Conservation (phyloP, 2,888 invertebrate genomes). For the Eurois occulta region DNA sequence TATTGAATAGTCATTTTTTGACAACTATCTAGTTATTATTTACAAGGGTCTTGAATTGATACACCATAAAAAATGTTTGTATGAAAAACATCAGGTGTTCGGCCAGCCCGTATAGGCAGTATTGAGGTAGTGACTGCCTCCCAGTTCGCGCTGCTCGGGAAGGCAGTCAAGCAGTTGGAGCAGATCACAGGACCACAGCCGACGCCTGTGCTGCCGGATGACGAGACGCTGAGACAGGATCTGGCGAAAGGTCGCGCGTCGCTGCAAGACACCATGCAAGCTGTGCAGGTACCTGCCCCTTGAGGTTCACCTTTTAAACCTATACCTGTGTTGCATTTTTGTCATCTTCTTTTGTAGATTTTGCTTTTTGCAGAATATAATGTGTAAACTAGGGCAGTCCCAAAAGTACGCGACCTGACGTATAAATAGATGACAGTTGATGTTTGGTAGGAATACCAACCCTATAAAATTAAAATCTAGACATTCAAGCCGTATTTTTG, state of each 20-base stretch:
- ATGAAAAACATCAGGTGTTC: not conserved
- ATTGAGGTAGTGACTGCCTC: conserved; percentile 7
- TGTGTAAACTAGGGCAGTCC: not conserved
- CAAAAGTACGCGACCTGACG: not conserved
- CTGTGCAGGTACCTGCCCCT: not conserved
- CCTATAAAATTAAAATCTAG: not conserved
- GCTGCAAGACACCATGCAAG: conserved; percentile 2
- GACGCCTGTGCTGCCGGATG: not conserved
- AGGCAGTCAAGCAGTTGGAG: conserved; percentile 14
- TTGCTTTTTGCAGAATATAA: not conserved
- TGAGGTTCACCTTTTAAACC: not conserved
- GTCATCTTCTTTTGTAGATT: not conserved
- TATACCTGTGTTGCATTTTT: not conserved
- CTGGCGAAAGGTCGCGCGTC: not conserved
- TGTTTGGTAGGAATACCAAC: not conserved
- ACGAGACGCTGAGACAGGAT: not conserved
- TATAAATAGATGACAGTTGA: not conserved
- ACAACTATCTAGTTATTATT: not conserved
- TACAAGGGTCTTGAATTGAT: not conserved
- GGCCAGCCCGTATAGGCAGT: not conserved
- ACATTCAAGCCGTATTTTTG: not conserved
- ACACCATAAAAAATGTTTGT: not conserved
- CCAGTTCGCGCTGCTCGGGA: not conserved
- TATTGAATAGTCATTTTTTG: not conserved
- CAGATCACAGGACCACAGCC: not conserved